phyloP scores from a whole-genome alignment of 2,888 invertebrate genomes.

The Polymixis lichenea region DNA sequence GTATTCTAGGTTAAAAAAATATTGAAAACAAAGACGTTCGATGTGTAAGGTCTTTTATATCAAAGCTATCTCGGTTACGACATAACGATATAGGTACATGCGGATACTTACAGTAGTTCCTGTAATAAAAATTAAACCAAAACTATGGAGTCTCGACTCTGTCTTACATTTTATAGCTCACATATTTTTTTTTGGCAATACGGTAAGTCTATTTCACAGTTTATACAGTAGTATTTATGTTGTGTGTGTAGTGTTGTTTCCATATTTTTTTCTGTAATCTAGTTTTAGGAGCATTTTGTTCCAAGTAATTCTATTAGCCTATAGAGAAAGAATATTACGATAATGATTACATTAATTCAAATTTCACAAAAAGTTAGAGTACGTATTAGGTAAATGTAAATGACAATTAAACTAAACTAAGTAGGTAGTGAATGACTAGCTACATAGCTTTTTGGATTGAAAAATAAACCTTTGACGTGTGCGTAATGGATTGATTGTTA shows the following conservation, averaged over 20 bases:
- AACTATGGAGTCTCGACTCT: conserved; percentile 72
- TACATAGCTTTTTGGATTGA: background rate
- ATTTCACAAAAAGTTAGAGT: background rate
- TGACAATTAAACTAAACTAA: background rate
- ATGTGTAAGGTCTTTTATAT: conserved; percentile 57
- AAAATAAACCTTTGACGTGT: background rate
- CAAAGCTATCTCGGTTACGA: conserved; percentile 66
- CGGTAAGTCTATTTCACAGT: background rate
- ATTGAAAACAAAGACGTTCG: background rate
- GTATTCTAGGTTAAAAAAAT: background rate
- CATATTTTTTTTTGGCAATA: background rate
- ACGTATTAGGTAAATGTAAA: background rate
- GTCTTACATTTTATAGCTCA: conserved; percentile 25
- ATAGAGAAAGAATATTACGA: background rate
- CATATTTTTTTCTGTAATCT: no score
- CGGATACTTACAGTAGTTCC: conserved; percentile 72
- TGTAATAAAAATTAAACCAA: conserved; percentile 78
- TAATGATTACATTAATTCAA: background rate
- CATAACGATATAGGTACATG: conserved; percentile 57
- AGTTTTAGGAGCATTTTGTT: background rate
- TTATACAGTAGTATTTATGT: no score
- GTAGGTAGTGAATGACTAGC: background rate
- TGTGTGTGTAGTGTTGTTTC: no score
- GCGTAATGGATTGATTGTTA: no score
- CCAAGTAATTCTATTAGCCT: background rate